A percentile compares a stretch with the other conserved stretches of the same genome.
Evolutionary conservation across 2,797 vertebrate species (phyloP).

Genomic region (Eulemur albifrons): DNA sequence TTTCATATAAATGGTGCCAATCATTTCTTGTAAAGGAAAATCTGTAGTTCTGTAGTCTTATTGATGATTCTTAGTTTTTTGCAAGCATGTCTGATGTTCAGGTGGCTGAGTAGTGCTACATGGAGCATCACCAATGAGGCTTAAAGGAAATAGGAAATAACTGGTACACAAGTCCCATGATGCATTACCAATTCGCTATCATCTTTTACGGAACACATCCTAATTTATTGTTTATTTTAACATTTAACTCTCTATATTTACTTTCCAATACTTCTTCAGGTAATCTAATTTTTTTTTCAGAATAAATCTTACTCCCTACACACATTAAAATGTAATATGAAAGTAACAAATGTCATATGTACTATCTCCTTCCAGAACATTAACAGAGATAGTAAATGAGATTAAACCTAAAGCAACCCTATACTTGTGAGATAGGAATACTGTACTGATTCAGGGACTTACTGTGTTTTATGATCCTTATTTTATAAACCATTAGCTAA

Average conservation of each 20-base stretch:
- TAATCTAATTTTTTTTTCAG: not conserved
- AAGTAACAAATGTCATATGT: conserved; percentile 23
- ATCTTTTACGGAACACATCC: not conserved
- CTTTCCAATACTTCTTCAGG: not conserved
- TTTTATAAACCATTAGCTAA: conserved; percentile 38
- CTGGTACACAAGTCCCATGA: not conserved
- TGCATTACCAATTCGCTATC: not conserved
- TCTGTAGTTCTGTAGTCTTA: not conserved
- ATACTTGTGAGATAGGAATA: not conserved
- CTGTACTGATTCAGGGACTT: not conserved
- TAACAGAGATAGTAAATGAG: conserved; percentile 26
- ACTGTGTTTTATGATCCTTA: conserved; percentile 34
- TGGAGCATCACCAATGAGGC: not conserved
- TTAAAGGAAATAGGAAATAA: not conserved
- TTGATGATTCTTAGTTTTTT: not conserved
- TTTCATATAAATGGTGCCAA: not conserved
- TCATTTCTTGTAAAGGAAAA: not conserved
- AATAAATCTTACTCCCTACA: not conserved
- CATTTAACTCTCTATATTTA: not conserved
- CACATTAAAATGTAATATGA: not conserved
- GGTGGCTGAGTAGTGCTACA: not conserved
- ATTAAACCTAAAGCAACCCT: not conserved
- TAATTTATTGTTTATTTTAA: not conserved
- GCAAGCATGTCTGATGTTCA: not conserved
- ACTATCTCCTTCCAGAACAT: conserved; percentile 1